Evolutionary conservation across 2,888 invertebrate species (phyloP), one percentile per base, ranked within the genome.

Genomic region (Stenichneumon culpator): DNA sequence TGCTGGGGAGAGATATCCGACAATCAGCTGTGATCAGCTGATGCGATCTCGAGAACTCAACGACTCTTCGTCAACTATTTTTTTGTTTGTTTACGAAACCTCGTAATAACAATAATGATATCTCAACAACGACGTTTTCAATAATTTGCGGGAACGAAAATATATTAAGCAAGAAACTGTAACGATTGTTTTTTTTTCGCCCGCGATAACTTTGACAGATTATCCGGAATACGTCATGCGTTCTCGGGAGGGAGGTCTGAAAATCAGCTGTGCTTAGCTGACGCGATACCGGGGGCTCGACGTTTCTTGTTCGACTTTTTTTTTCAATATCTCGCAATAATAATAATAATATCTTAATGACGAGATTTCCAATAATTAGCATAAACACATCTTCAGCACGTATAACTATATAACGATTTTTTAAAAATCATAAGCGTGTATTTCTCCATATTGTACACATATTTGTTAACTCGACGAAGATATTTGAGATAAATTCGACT

Each of bases 21-120:
- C 70, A 28, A 70, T 54, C 52, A 70, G 70, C 54, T 70, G 70
- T 2, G n/a, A 9, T 52, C 50, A 32, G 50, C 32, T 69, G 25
- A 57, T 25, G 25, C 25, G 39, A 39, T 60, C 60, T 60, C 25
- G 25, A 6, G 19, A 25, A 14, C 16, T 60, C 28, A 3, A 25
- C n/a, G 2, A 5, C 28, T 16, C 16, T 60, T 28, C 28, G 22
- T 5, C 5, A 52, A 52, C 32, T 32, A 32, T 6, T 6, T 0
- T 1, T 32, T 32, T 32, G 32, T 32, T 32, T 54, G 6, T 54
- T 54, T 54, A 54, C 54, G n/a, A n/a, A 54, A 22, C 7, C 32
- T 7, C 6, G 32, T 0, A 32, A 32, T 32, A n/a, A 54, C 25
- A 4, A 25, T 9, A 52, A 57, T 14, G 14, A 57, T 19, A 25